Conservation (phyloP, 2,797 vertebrate genomes). For the Spheniscus humboldti region DNA sequence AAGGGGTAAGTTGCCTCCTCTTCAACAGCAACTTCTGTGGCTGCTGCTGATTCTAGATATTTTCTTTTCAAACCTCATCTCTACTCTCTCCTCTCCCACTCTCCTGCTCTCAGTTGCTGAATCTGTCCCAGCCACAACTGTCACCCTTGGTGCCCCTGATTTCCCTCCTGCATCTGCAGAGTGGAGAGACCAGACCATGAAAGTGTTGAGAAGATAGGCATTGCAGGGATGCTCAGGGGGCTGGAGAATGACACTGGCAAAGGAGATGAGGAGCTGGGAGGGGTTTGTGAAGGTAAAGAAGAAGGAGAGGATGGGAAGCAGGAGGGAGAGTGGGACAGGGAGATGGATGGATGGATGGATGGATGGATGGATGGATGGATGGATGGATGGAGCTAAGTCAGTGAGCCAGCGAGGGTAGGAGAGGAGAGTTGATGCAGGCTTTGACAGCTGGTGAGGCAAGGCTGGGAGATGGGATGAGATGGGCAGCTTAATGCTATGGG, state of each 20-base stretch:
- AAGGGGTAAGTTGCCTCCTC: neutral
- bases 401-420: neutral
- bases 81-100: neutral
- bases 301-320: neutral
- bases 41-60: neutral
- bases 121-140: neutral
- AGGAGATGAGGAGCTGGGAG: neutral
- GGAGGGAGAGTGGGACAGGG: neutral
- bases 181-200: neutral
- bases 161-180: neutral
- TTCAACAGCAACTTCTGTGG: neutral
- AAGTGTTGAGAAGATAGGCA: neutral
- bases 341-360: too few species aligned
- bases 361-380: too few species aligned
- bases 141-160: neutral
- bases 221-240: fast-evolving
- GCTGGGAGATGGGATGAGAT: neutral
- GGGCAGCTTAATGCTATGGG: neutral
- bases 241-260: neutral
- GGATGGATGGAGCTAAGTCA: neutral
- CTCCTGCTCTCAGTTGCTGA: neutral
- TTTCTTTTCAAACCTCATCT: neutral
- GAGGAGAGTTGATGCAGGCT: neutral
- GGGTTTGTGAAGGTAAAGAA: neutral
- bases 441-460: neutral